Base-by-base conservation (phyloP, 2,113 vertebrate genomes). In the Stictonetta naevosa region DNA sequence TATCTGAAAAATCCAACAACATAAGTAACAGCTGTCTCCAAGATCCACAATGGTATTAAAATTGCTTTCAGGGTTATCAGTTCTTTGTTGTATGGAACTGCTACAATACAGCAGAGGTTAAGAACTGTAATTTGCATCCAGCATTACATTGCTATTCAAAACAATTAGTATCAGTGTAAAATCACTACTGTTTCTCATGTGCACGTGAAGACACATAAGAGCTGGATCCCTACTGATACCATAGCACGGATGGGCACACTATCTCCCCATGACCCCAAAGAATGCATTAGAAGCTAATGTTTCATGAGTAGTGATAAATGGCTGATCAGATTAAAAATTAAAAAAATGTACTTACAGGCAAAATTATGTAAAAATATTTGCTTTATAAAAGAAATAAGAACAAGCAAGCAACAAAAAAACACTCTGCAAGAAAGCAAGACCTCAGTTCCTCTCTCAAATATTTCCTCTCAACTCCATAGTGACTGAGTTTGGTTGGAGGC, bases 271-370 rank as follows among this genome's bases (percentile, higher is more conserved):
- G 58, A 91, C 13, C 18, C 31, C 18, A 60, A 81, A 58, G 33
- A 86, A 88, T 40, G 56, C 21, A 62, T 79, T 73, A 92, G 73
- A 92, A 95, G 52, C 56, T 78, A 92, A 55, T 10, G 64, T 3
- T 28, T 82, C 85, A 93, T 55, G 92, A 92, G 63, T 58, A 76
- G 62, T 86, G 69, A 78, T 72, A 92, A 95, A 90, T 78, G 93
- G 80, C 44, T 76, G 50, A 84, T 62, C 0, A 3, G 62, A 89
- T 69, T 73, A 76, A 88, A 96, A 96, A 63, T 14, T 13, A 50
- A 92, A 50, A 50, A 94, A 87, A 91, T 34, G 50, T 29, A 86
- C 7, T 68, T 56, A 72, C 21, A 77, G 66, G 76, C 48, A 92
- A 91, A 84, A 10, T 73, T 89, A 88, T 29, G 62, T 56, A 78